These are phyloP conservation scores for Schizotus pectinicornis DNA, from an alignment of 2,888 invertebrate genomes.

Conservation along the genomic window DNA sequence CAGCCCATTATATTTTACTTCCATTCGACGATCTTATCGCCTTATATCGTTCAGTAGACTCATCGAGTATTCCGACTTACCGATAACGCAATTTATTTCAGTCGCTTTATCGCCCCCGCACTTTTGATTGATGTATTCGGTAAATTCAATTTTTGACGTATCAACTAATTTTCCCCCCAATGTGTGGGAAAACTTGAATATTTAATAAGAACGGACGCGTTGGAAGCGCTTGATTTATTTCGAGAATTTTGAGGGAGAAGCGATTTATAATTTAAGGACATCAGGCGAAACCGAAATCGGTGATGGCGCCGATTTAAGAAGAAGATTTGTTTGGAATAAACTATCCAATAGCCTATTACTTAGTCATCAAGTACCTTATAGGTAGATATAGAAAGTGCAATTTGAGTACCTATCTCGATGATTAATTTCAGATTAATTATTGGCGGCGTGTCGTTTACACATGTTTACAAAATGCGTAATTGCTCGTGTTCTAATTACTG, in stretches of 20 bases:
- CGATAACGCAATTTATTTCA: conserved; percentile 29
- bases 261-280: too few relatives aligned
- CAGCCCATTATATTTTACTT: conserved; percentile 29
- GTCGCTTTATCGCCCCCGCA: conserved; percentile 15
- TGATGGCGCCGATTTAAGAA: too few relatives aligned
- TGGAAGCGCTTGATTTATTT: conserved; percentile 21
- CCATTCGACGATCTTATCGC: conserved; percentile 25
- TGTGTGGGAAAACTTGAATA: conserved; percentile 24
- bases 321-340: too few relatives aligned
- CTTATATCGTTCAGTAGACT: conserved; percentile 16
- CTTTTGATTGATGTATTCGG: conserved; percentile 27
- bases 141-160: conserved; percentile 24
- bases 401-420: too few relatives aligned
- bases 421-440: too few relatives aligned
- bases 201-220: conserved; percentile 15
- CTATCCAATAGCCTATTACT: too few relatives aligned
- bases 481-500: too few relatives aligned
- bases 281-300: too few relatives aligned
- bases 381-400: too few relatives aligned
- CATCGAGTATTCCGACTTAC: conserved; percentile 24
- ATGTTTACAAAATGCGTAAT: too few relatives aligned
- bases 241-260: conserved; percentile 2
- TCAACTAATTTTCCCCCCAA: conserved; percentile 7
- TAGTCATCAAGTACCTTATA: too few relatives aligned
- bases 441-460: too few relatives aligned